Evolutionary conservation across 2,113 vertebrate genomes (phyloP).

Genomic region (Telmatochromis bifrenatus): DNA sequence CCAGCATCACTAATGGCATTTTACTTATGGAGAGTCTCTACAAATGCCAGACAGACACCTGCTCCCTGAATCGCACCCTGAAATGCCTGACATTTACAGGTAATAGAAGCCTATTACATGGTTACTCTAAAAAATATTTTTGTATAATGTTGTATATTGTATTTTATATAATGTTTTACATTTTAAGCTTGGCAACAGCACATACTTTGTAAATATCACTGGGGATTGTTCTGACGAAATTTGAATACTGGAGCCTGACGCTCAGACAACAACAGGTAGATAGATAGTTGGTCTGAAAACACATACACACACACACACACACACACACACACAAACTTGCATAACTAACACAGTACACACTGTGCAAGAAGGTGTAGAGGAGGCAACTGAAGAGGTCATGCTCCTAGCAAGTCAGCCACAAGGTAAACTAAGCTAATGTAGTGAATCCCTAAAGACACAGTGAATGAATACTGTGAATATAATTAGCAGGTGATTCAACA

Average conservation of each 20-base stretch:
- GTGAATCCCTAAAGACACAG: too few relatives aligned
- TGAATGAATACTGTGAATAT: too few relatives aligned
- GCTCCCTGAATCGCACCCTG: conserved; percentile 35
- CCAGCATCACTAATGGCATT: conserved; percentile 40
- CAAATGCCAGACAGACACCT: conserved; percentile 61
- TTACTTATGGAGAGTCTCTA: not conserved
- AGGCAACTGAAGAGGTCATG: too few relatives aligned
- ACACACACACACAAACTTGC: not conserved
- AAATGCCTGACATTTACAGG: conserved; percentile 32
- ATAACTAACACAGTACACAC: not conserved
- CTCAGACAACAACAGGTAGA: conserved; percentile 69
- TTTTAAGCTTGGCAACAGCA: conserved; percentile 52
- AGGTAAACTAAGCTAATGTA: too few relatives aligned
- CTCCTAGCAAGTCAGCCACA: too few relatives aligned
- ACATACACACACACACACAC: too few relatives aligned
- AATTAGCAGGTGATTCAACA: too few relatives aligned
- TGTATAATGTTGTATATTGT: not conserved
- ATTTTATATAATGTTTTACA: not conserved
- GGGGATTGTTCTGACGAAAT: conserved; percentile 71
- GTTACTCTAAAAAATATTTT: not conserved
- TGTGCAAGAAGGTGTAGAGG: too few relatives aligned
- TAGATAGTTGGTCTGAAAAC: conserved; percentile 66
- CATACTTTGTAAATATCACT: conserved; percentile 66
- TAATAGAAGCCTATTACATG: not conserved
- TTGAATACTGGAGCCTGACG: conserved; percentile 50